A percentile compares a stretch with the other conserved stretches of the same genome.
phyloP scores from a whole-genome alignment of 64 coral and sea anemone genomes.

The Astreopora myriophthalma region DNA sequence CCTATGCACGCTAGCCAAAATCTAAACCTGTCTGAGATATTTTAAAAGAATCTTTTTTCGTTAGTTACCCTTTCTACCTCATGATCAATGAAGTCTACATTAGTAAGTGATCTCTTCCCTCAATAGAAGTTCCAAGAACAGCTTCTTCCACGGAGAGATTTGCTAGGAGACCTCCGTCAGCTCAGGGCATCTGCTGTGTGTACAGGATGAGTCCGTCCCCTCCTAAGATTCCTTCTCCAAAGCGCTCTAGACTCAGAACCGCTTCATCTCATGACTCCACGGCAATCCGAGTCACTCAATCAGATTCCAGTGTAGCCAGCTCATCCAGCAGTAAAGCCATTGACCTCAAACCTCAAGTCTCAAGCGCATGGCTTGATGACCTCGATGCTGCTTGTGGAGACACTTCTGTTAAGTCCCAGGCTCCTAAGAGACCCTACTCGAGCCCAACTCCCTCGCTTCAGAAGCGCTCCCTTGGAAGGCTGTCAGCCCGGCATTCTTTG shows the following conservation, averaged over 20 bases:
- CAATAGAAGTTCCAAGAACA: neutral
- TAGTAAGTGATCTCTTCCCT: neutral
- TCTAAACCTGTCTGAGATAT: too few species aligned
- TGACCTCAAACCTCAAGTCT: slow-evolving; percentile 66
- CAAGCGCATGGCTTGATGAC: slow-evolving; percentile 55
- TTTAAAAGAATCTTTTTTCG: too few species aligned
- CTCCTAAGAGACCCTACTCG: neutral
- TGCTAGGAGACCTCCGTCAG: neutral
- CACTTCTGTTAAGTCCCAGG: neutral
- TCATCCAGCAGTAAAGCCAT: slow-evolving; percentile 51
- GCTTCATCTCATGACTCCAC: slow-evolving; percentile 48
- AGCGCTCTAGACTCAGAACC: slow-evolving; percentile 11
- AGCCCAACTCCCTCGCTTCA: slow-evolving; percentile 30
- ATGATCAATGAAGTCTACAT: neutral
- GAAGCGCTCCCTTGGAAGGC: neutral
- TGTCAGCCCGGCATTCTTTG: neutral
- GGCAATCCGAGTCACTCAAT: slow-evolving; percentile 57
- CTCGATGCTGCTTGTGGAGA: neutral
- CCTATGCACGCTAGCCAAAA: too few species aligned
- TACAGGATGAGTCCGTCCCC: slow-evolving; percentile 35
- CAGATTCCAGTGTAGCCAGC: slow-evolving; percentile 70
- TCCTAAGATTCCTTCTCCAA: slow-evolving; percentile 33
- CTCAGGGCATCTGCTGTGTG: neutral
- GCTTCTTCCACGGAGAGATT: neutral
- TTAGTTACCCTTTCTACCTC: too few species aligned